These are phyloP conservation scores for Julus scanicus DNA, from an alignment of 2,888 invertebrate genomes.

Conservation along the genomic window DNA sequence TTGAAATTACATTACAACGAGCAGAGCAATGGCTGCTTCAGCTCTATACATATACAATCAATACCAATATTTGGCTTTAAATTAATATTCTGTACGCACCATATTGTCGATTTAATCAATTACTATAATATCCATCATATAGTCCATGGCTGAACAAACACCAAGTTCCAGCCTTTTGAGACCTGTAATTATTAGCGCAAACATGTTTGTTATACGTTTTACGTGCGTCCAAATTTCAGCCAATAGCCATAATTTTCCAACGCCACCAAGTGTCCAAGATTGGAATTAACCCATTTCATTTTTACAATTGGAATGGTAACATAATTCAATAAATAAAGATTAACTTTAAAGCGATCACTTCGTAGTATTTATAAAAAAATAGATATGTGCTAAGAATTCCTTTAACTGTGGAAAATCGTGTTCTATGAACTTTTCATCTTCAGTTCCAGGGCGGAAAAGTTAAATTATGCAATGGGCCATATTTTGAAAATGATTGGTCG, in stretches of 20 bases:
- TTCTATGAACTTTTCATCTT: no score
- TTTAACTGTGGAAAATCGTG: no score
- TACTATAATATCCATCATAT: not conserved
- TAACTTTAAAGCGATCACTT: no score
- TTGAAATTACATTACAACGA: not conserved
- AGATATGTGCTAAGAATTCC: no score
- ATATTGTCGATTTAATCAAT: not conserved
- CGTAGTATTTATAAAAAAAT: no score
- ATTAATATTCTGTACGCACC: not conserved
- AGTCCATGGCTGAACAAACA: not conserved
- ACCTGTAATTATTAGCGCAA: not conserved
- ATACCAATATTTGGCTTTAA: not conserved
- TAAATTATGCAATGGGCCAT: no score
- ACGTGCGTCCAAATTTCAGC: not conserved
- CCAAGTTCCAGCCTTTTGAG: not conserved
- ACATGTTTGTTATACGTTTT: not conserved
- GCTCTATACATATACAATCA: not conserved
- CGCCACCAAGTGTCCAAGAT: not conserved
- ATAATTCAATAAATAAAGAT: no score
- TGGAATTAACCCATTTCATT: not conserved
- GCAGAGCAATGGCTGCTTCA: not conserved
- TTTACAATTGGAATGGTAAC: no score
- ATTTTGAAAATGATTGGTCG: no score
- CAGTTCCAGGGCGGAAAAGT: no score
- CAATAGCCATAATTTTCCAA: not conserved